These are phyloP conservation scores for Trematocara stigmaticum DNA, from an alignment of 2,113 vertebrate genomes.

Conservation along the genomic window DNA sequence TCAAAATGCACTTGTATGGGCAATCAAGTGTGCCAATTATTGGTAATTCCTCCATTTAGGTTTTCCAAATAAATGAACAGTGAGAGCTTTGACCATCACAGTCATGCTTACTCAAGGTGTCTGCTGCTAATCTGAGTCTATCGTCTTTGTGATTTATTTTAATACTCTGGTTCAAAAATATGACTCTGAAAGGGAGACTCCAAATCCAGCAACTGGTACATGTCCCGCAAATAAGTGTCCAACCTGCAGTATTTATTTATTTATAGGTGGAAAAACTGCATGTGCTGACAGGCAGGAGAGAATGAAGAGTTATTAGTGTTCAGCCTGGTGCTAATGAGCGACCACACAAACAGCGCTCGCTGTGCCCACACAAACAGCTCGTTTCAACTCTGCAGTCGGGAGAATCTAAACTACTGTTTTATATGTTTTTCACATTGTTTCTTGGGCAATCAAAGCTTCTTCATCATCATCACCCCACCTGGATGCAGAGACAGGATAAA, in stretches of 20 bases:
- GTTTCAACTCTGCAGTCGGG: background rate
- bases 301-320: background rate
- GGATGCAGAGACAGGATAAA: no score
- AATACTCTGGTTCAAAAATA: no score
- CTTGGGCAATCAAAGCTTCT: no score
- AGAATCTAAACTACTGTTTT: background rate
- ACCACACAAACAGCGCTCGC: background rate
- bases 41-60: background rate
- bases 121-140: accelerated
- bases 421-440: no score
- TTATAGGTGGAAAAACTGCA: background rate
- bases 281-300: background rate
- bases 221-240: no score
- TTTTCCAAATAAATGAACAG: background rate
- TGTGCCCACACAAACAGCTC: background rate
- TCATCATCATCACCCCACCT: no score
- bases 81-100: background rate
- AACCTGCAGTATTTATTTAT: background rate
- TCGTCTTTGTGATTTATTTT: no score
- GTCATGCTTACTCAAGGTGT: background rate
- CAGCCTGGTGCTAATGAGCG: background rate
- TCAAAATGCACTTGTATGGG: no score
- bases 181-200: no score
- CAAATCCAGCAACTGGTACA: no score
- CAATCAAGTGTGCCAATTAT: no score